Evolutionary conservation across 1,140 invertebrate genomes (phyloP).

Genomic region (Drosophila nasuta): DNA sequence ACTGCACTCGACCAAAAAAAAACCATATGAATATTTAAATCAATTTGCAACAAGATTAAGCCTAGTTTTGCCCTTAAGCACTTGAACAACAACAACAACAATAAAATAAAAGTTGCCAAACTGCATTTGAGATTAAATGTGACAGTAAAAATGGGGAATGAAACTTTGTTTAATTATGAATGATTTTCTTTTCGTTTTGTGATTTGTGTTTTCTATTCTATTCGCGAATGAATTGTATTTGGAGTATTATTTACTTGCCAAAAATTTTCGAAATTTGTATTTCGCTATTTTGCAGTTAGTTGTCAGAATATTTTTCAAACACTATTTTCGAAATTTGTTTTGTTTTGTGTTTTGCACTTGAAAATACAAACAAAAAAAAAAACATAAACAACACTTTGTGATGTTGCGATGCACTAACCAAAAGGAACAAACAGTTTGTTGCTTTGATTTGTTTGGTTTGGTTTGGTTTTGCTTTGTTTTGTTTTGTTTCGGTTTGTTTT

Average conservation of each 20-base stretch:
- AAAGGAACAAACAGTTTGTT: slow-evolving; percentile 7
- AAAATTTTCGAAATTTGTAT: slow-evolving; percentile 9
- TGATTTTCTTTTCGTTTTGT: no score
- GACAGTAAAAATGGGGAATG: no score
- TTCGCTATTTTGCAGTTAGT: background rate
- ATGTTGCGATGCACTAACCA: slow-evolving; percentile 13
- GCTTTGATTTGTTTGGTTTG: background rate
- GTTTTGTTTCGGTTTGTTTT: slow-evolving; percentile 24
- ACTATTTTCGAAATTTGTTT: background rate
- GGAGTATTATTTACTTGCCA: background rate
- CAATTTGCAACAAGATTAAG: background rate
- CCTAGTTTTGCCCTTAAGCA: background rate
- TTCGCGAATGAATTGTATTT: background rate
- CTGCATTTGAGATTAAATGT: no score
- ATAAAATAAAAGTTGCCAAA: no score
- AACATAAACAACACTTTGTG: background rate
- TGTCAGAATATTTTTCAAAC: background rate
- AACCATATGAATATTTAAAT: background rate
- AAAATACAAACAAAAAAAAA: slow-evolving; percentile 37
- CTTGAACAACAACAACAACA: no score
- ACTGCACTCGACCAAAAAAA: background rate
- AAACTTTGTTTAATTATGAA: no score
- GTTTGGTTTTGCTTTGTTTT: slow-evolving; percentile 17
- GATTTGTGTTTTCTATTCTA: no score
- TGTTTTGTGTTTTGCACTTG: slow-evolving; percentile 20